Evolutionary conservation across 2,888 invertebrate genomes (phyloP), one percentile per base, ranked within the genome.

Genomic region (Apamea anceps): DNA sequence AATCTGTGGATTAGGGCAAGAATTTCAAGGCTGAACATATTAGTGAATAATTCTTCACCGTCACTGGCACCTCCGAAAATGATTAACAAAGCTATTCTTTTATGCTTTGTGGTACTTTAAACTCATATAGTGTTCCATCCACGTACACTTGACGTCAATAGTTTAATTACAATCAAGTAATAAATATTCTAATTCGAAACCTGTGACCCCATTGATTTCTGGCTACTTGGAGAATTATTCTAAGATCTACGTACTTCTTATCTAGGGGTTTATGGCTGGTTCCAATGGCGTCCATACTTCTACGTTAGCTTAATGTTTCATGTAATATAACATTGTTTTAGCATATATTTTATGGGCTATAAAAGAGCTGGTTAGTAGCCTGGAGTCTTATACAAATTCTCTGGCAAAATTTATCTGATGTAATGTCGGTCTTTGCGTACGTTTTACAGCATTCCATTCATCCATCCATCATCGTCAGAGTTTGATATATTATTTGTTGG

Each of bases 131-230:
- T 77, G 87, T 87, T 87, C 85, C 62, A 67, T 85, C 60, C 75
- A 85, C 85, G 85, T 77, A 67, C 70, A 66, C 21, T 75, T 85
- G 85, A 87, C 85, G 85, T 85, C 85, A 87, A 85, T 81, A 45
- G 42, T 87, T 81, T 77, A 87, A 85, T 80, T 85, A 81, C 85
- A 87, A 68, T 66, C 37, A 28, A 68, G 85, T 80, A 80, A 87
- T 87, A 87, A 85, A 87, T 54, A 77, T 68, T 81, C 85, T 77
- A 77, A 85, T 87, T 85, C 54, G 82, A 77, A 65, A 73, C n/a
- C 72, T 75, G 70, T 87, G 72, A 79, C 80, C 75, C 72, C 60
- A 77, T 85, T 3, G 32, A 72, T 62, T 84, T 85, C 72, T 85
- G 68, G 62, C 72, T 72, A 75, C 65, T 77, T 72, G 51, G 28